A percentile compares a stretch with the other conserved stretches of the same genome.
phyloP scores from a whole-genome alignment of 2,113 vertebrate genomes.

The Xiphorhynchus elegans region DNA sequence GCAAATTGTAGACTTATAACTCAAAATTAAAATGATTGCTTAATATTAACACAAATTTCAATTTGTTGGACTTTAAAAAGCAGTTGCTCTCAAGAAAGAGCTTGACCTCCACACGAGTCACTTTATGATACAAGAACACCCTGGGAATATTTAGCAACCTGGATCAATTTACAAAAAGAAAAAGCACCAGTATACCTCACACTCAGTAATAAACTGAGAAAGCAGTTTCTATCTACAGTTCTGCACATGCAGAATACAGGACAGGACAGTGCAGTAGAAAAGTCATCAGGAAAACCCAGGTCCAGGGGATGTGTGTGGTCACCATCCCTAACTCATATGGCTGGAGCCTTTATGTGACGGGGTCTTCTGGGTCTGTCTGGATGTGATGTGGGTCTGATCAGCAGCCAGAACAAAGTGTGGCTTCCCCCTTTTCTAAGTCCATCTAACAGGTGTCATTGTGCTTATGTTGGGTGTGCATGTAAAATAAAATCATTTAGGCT shows the following conservation, averaged over 20 bases:
- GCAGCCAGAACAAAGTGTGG: not conserved
- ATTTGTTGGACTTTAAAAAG: not conserved
- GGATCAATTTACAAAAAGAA: not conserved
- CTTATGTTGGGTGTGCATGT: not conserved
- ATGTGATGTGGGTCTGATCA: not conserved
- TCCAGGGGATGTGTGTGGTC: not conserved
- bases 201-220: not conserved
- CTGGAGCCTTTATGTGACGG: not conserved
- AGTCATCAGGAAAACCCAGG: not conserved
- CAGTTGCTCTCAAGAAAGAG: not conserved
- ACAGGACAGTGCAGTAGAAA: not conserved
- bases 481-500: not conserved
- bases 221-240: not conserved
- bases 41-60: not conserved
- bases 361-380: not conserved
- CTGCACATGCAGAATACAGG: not conserved
- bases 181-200: not conserved
- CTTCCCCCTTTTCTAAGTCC: not conserved
- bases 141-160: not conserved
- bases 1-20: not conserved
- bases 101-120: not conserved
- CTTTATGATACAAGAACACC: not conserved
- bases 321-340: fast-evolving
- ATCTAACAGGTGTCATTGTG: not conserved
- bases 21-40: not conserved